Percentiles rank a stretch among this genome's conserved stretches.
Conservation (phyloP, 2,113 vertebrate species). For the Oryzias celebensis region DNA sequence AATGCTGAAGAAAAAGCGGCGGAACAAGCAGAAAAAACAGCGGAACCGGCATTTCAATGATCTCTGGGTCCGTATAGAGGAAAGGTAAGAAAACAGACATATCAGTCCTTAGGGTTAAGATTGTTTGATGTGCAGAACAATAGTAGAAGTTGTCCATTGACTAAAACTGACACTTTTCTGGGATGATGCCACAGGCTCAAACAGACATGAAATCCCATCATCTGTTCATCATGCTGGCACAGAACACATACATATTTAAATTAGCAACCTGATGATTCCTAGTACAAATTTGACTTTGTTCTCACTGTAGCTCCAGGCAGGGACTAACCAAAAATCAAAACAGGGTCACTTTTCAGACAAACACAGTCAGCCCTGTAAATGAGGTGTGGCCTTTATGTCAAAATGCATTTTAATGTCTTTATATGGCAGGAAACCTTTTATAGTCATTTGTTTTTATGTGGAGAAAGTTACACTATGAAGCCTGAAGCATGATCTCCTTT, state of each 20-base stretch:
- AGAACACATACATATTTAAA: constrained; percentile 38
- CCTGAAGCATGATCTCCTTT: not conserved
- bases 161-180: constrained; percentile 53
- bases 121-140: constrained; percentile 7
- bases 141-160: constrained; percentile 36
- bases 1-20: constrained; percentile 81
- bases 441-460: constrained; percentile 4
- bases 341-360: constrained; percentile 64
- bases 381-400: constrained; percentile 41
- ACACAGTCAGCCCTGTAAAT: constrained; percentile 19
- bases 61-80: constrained; percentile 85
- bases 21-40: constrained; percentile 77
- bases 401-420: constrained; percentile 1
- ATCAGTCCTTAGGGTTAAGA: not conserved
- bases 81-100: constrained; percentile 72
- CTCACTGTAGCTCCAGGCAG: constrained; percentile 63
- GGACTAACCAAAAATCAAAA: constrained; percentile 58
- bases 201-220: constrained; percentile 53
- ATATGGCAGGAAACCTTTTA: not conserved
- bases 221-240: constrained; percentile 22
- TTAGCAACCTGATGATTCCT: constrained; percentile 62
- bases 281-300: constrained; percentile 49
- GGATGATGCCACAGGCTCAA: constrained; percentile 45
- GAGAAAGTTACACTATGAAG: constrained; percentile 1
- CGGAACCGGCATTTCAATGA: constrained; percentile 82